A percentile compares a stretch with the other conserved stretches of the same genome.
These are phyloP conservation scores for Lonchura striata DNA, from an alignment of 2,113 vertebrate genomes.

Conservation along the genomic window DNA sequence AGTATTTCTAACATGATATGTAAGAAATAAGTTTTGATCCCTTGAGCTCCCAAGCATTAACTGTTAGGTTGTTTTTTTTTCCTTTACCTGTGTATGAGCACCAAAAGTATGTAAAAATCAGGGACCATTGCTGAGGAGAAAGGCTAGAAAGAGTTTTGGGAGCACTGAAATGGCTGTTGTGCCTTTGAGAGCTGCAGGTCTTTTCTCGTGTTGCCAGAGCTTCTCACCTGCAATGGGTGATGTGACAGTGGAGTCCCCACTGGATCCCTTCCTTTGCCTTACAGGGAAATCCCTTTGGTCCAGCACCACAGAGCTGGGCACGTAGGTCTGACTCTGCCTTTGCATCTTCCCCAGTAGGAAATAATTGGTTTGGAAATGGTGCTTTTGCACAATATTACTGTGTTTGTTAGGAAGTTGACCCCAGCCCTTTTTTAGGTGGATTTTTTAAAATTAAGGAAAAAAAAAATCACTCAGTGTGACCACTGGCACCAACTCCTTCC, in stretches of 20 bases:
- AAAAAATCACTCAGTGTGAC: not conserved
- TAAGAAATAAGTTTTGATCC: not conserved
- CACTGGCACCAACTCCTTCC: not conserved
- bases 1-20: not conserved
- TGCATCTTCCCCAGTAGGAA: not conserved
- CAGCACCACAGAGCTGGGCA: not conserved
- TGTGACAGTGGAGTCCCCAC: not conserved
- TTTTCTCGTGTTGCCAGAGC: not conserved
- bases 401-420: not conserved
- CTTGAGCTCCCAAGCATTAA: not conserved
- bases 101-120: not conserved
- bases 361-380: not conserved
- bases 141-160: not conserved
- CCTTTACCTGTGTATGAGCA: not conserved
- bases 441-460: not conserved
- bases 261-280: not conserved
- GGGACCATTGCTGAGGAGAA: not conserved
- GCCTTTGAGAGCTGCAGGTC: not conserved
- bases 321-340: not conserved
- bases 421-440: not conserved
- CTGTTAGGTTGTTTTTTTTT: not conserved
- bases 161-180: not conserved
- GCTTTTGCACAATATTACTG: not conserved
- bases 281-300: not conserved
- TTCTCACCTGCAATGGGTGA: not conserved